Percentiles rank a stretch among this genome's conserved stretches.
phyloP scores from a whole-genome alignment of 2,888 invertebrate genomes.

The Leucozona laternaria region DNA sequence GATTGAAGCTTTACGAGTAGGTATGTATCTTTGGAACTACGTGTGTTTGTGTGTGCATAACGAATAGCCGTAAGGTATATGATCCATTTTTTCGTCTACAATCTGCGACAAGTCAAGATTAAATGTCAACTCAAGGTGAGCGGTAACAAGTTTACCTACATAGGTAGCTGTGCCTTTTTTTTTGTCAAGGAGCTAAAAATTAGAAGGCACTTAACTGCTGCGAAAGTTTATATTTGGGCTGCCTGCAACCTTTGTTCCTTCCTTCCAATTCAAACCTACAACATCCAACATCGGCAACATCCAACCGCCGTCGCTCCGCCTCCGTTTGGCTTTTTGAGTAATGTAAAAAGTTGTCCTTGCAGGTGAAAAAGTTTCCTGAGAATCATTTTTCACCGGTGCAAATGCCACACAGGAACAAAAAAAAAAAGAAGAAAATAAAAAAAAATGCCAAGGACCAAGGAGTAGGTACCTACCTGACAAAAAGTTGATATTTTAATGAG shows the following conservation, averaged over 20 bases:
- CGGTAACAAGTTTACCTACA: conserved; percentile 65
- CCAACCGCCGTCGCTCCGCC: background rate
- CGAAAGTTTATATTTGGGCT: conserved; percentile 60
- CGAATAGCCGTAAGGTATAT: conserved; percentile 69
- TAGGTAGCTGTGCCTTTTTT: conserved; percentile 46
- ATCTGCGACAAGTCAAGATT: conserved; percentile 75
- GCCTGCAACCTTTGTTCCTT: conserved; percentile 20
- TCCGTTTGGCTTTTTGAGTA: conserved; percentile 46
- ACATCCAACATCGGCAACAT: background rate
- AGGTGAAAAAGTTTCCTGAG: conserved; percentile 63
- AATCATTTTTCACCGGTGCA: conserved; percentile 68
- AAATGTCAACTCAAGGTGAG: conserved; percentile 76
- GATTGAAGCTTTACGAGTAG: conserved; percentile 25
- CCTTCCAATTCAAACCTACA: too few species aligned
- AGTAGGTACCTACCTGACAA: conserved; percentile 44
- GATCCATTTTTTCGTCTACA: conserved; percentile 69
- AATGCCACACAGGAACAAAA: conserved; percentile 55
- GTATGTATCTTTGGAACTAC: conserved; percentile 27
- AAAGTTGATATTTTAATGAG: conserved; percentile 75
- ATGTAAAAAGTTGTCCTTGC: conserved; percentile 75
- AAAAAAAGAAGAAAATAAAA: conserved; percentile 14
- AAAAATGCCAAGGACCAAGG: conserved; percentile 8
- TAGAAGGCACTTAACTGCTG: conserved; percentile 76
- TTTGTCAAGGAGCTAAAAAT: conserved; percentile 52
- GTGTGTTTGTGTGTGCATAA: conserved; percentile 32